Evolutionary conservation across 1,140 invertebrate species (phyloP).

Genomic region (Polyergus mexicanus): DNA sequence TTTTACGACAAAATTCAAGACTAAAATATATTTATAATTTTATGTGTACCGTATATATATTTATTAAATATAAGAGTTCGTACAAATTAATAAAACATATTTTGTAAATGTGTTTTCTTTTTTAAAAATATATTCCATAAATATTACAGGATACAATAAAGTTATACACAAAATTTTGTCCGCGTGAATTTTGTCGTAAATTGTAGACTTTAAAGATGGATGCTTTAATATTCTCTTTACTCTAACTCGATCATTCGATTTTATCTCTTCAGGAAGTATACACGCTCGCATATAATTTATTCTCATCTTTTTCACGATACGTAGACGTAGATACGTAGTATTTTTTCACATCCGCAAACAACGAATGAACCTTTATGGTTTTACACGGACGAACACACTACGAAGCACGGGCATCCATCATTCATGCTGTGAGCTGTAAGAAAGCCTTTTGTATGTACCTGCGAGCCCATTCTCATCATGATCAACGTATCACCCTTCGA

Average conservation of each 20-base stretch:
- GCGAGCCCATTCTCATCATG: constrained; percentile 52
- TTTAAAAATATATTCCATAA: no score
- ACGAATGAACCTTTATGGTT: constrained; percentile 4
- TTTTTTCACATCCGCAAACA: constrained; percentile 15
- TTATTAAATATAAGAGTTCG: no score
- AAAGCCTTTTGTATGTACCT: constrained; percentile 57
- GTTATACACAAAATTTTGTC: no score
- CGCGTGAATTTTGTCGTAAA: no score
- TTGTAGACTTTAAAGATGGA: no score
- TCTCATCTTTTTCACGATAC: neutral
- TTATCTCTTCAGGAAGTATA: neutral
- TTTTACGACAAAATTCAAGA: no score
- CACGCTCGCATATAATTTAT: constrained; percentile 17
- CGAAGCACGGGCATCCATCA: constrained; percentile 53
- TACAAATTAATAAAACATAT: no score
- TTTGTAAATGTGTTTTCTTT: no score
- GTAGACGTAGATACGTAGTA: no score
- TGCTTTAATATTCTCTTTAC: neutral
- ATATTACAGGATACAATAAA: no score
- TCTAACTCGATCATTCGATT: neutral
- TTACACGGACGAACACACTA: neutral
- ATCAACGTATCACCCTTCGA: constrained; percentile 62
- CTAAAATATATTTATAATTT: no score
- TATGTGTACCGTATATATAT: no score
- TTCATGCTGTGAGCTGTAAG: constrained; percentile 39